These are phyloP conservation scores for Lasioglossum pauxillum DNA, from an alignment of 2,888 invertebrate species.

Conservation along the genomic window DNA sequence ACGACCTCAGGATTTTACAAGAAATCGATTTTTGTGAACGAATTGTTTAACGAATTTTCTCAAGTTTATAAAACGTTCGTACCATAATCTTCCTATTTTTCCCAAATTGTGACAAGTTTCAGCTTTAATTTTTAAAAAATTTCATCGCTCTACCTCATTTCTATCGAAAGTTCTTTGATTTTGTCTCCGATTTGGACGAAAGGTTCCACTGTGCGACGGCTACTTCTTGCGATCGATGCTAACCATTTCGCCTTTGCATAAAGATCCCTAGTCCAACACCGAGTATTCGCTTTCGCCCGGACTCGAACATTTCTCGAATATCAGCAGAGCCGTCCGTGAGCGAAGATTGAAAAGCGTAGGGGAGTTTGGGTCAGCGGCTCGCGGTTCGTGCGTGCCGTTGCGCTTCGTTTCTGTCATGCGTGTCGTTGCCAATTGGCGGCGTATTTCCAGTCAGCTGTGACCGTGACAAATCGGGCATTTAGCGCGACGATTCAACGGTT, in stretches of 20 bases:
- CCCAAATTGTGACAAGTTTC: no score
- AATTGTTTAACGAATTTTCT: no score
- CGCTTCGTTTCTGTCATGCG: slow-evolving; percentile 71
- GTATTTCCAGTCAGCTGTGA: slow-evolving; percentile 72
- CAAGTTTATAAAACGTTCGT: no score
- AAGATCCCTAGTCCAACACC: not conserved
- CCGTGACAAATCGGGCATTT: slow-evolving; percentile 68
- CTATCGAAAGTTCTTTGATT: no score
- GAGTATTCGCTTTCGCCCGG: not conserved
- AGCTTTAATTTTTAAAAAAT: no score
- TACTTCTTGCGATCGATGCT: no score
- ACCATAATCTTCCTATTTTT: no score
- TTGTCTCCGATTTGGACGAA: no score
- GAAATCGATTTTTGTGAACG: no score
- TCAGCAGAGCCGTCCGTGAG: not conserved
- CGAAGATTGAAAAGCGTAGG: slow-evolving; percentile 28
- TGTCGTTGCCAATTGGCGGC: slow-evolving; percentile 74
- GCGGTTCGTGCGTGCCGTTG: slow-evolving; percentile 51
- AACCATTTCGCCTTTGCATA: not conserved
- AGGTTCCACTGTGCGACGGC: no score
- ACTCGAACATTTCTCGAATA: not conserved
- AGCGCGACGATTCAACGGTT: slow-evolving; percentile 23
- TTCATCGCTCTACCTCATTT: no score
- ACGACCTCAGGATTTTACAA: no score
- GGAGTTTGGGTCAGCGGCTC: not conserved